These are phyloP conservation scores for Anabas testudineus DNA, from an alignment of 2,797 vertebrate species.

Conservation along the genomic window DNA sequence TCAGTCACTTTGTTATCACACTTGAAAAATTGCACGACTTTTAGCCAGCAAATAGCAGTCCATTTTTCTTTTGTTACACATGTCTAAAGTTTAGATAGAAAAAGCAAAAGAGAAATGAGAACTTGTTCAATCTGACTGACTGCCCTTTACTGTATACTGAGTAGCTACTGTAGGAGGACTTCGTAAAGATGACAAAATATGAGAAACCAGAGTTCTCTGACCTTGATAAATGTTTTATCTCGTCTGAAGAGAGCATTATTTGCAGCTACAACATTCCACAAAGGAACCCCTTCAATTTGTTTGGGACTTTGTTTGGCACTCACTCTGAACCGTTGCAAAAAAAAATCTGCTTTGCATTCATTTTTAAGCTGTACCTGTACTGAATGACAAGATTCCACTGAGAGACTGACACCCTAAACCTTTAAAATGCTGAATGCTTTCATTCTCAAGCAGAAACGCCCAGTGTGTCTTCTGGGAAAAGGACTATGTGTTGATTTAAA, in stretches of 20 bases:
- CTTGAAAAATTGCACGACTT: slow-evolving; percentile 29
- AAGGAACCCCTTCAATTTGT: slow-evolving; percentile 19
- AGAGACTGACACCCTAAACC: slow-evolving; percentile 47
- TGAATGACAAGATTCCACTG: slow-evolving; percentile 37
- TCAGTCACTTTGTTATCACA: slow-evolving; percentile 42
- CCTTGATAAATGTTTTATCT: slow-evolving; percentile 25
- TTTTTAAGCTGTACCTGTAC: slow-evolving; percentile 24
- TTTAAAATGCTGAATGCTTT: slow-evolving; percentile 57
- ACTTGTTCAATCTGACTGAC: background rate
- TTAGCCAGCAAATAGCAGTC: slow-evolving; percentile 20
- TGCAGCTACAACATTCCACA: slow-evolving; percentile 17
- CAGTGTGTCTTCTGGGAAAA: slow-evolving; percentile 51
- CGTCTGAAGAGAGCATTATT: slow-evolving; percentile 15
- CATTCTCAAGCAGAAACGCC: slow-evolving; percentile 39
- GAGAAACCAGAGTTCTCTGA: slow-evolving; percentile 16
- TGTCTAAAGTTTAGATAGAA: slow-evolving; percentile 16
- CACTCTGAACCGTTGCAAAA: slow-evolving; percentile 40
- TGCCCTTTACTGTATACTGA: background rate
- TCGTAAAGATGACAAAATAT: slow-evolving; percentile 12
- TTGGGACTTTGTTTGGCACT: slow-evolving; percentile 34
- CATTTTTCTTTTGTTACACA: slow-evolving; percentile 38
- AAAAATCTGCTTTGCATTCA: slow-evolving; percentile 5
- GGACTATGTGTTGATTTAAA: slow-evolving; percentile 37
- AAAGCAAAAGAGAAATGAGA: background rate
- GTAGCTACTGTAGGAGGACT: background rate